Evolutionary conservation across 1,140 invertebrate genomes (phyloP), one percentile per base, ranked within the genome.

Genomic region (Eufriesea mexicana): DNA sequence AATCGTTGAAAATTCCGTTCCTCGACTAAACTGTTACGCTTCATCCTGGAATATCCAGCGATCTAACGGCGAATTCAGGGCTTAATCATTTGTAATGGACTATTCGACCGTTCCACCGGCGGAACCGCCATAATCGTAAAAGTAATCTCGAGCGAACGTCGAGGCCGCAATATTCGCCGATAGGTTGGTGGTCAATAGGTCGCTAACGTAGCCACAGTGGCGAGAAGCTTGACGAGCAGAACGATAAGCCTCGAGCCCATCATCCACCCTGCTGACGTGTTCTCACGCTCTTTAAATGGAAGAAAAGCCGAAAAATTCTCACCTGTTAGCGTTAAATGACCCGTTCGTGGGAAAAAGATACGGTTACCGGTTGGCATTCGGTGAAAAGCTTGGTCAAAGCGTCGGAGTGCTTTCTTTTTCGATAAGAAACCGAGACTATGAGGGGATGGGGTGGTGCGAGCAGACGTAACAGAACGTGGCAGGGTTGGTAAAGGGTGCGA

Each of bases 361-460:
- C n/a, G 2, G 12, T 51, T 47, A 54, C 25, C 42, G 18, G 47
- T 23, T 62, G 49, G 66, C 55, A 55, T 54, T 45, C 16, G 23
- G 42, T 25, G 55, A 66, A 76, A 75, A 80, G 84, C 57, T 85
- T 66, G 45, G 66, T 79, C 73, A n/a, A 25, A 51, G 49, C 35
- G 51, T 62, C 59, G 10, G 54, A 72, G n/a, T 20, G 51, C 9
- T 57, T 77, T 82, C 66, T 55, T 42, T 7, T 49, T 20, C 12
- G 25, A 61, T 51, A 67, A 75, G 73, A 67, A 67, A 71, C 28
- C 14, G 16, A 47, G 51, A 57, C 9, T 54, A 59, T 1, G 14
- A 1, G 12, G 54, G 12, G 10, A 54, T 20, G 45, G 5, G 67
- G 54, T 51, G 42, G 25, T 51, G 49, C 12, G 7, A 70, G 47